Percentiles rank a stretch among this genome's conserved stretches.
Conservation (phyloP, 2,888 invertebrate species). For the Physocephala rufipes region DNA sequence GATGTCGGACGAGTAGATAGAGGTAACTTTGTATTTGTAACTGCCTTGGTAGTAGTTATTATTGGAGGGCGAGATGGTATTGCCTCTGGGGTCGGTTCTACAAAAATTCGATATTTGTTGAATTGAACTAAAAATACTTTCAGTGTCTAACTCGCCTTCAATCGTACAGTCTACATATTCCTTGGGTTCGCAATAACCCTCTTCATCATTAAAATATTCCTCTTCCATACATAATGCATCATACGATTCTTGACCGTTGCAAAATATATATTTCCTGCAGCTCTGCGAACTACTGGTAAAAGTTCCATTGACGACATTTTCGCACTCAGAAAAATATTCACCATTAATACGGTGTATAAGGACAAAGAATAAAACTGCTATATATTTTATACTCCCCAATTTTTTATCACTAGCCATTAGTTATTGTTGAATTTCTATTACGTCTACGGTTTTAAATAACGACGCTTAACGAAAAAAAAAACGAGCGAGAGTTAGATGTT, state of each 20-base stretch:
- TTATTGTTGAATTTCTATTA: no score
- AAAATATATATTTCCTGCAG: conserved; percentile 56
- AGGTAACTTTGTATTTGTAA: neutral
- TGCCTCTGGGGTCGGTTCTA: neutral
- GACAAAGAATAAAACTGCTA: neutral
- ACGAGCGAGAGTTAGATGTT: no score
- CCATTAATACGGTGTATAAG: conserved; percentile 23
- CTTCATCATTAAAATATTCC: conserved; percentile 37
- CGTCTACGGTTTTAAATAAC: no score
- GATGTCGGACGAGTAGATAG: neutral
- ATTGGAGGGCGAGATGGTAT: neutral
- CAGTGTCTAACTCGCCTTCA: conserved; percentile 15
- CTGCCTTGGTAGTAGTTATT: neutral
- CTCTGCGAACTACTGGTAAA: conserved; percentile 49
- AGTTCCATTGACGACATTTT: conserved; percentile 45
- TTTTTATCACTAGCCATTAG: neutral
- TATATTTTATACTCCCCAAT: neutral
- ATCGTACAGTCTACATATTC: conserved; percentile 28
- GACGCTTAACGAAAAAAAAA: no score
- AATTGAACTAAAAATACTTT: conserved; percentile 16
- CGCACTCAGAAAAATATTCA: conserved; percentile 53
- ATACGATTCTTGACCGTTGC: conserved; percentile 53
- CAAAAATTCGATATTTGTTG: conserved; percentile 25
- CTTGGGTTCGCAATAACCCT: conserved; percentile 43
- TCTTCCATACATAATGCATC: conserved; percentile 44